Evolutionary conservation across 1,140 invertebrate species (phyloP).

Genomic region (Cheumatopsyche charites): DNA sequence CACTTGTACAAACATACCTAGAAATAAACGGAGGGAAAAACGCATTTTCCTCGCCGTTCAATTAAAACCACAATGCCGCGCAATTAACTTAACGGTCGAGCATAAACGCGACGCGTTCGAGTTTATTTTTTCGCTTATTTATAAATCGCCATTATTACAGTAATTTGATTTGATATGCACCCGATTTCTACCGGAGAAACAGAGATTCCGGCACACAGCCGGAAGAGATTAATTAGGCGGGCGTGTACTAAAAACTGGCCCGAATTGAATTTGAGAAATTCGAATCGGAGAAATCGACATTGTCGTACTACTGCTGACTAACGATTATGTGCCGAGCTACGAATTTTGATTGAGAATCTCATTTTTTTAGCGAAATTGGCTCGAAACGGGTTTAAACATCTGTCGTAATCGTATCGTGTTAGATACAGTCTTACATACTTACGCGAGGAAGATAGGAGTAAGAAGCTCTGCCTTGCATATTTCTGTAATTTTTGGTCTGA

Average conservation of each 20-base stretch:
- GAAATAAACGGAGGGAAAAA: background rate
- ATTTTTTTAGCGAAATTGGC: no score
- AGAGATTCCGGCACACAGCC: background rate
- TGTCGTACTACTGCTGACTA: no score
- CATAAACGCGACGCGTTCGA: background rate
- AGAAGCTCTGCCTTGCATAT: no score
- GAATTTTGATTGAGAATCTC: no score
- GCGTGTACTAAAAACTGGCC: background rate
- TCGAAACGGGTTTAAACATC: no score
- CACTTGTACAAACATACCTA: background rate
- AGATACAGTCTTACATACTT: no score
- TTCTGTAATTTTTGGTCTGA: no score
- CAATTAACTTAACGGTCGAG: constrained; percentile 2
- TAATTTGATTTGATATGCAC: constrained; percentile 11
- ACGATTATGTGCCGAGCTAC: no score
- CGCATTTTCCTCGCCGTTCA: constrained; percentile 1
- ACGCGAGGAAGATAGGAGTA: no score
- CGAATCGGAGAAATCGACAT: no score
- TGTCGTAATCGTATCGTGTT: no score
- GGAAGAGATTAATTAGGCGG: constrained; percentile 21
- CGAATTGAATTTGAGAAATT: no score
- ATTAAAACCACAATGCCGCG: constrained; percentile 12
- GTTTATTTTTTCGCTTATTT: constrained; percentile 2
- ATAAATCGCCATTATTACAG: constrained; percentile 15
- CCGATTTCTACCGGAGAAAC: background rate